Evolutionary conservation across 2,888 invertebrate genomes (phyloP).

Genomic region (Electrophaes corylata): DNA sequence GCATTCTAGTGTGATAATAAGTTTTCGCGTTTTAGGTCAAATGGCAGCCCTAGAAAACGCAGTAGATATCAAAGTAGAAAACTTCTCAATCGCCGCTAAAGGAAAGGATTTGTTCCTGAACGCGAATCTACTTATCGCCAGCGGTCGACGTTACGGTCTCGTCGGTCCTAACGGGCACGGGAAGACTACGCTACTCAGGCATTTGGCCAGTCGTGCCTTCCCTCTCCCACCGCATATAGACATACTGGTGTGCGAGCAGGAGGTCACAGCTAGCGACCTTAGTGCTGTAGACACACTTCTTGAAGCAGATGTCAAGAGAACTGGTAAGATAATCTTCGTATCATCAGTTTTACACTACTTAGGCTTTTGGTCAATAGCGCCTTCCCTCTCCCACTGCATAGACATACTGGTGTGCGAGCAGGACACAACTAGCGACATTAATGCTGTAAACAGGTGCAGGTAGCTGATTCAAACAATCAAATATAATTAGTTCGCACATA

Average conservation of each 20-base stretch:
- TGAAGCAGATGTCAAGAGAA: conserved; percentile 96
- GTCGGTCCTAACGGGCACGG: conserved; percentile 99
- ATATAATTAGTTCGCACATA: too few species aligned
- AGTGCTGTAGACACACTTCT: conserved; percentile 97
- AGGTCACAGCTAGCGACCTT: conserved; percentile 97
- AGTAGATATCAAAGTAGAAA: conserved; percentile 98
- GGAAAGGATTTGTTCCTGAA: conserved; percentile 99
- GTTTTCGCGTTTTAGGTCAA: conserved; percentile 75
- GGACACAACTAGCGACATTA: too few species aligned
- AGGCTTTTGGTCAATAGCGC: neutral
- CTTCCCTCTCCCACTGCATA: too few species aligned
- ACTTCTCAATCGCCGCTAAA: conserved; percentile 98
- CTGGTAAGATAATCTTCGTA: conserved; percentile 53
- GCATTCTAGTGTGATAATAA: neutral
- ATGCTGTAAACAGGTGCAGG: too few species aligned
- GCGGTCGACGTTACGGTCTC: conserved; percentile 97
- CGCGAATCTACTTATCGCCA: conserved; percentile 96
- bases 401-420: too few species aligned
- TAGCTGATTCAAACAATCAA: too few species aligned
- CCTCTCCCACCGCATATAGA: conserved; percentile 98
- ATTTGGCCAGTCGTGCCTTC: conserved; percentile 95
- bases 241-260: conserved; percentile 98
- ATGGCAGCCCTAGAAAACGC: conserved; percentile 94
- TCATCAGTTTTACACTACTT: neutral
- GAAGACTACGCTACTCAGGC: conserved; percentile 97